Base-by-base conservation (phyloP, 2,888 invertebrate species). In the Pelosia muscerda region DNA sequence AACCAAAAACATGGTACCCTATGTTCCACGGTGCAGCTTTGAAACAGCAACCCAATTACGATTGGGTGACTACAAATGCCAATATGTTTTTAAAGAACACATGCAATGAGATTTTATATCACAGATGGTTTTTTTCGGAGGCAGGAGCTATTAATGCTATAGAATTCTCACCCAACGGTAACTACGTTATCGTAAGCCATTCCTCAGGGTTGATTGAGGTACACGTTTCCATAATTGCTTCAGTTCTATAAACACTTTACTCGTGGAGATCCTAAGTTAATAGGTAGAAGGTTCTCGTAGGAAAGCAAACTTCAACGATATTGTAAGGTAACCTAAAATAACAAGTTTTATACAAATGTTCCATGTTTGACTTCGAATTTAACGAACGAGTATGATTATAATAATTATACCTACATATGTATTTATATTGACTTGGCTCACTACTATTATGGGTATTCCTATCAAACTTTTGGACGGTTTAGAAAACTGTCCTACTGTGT, bases 131-230 rank as follows among this genome's bases (percentile, higher is more conserved):
- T 74, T 84, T 82, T 65, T 85, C 88, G 2, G 92, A 91, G 79
- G 80, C 87, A 72, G 93, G 93, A 2, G 86, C 84, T 66, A 89
- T 93, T 69, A 89, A 89, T 53, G 85, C 92, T 34, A 77, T 94
- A 67, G 88, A 89, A 73, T 95, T 90, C 81, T 91, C 94, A 31
- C 89, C 90, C 10, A 86, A 90, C 72, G 95, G 95, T 25, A 82
- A 86, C 61, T 79, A 90, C 73, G 84, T 96, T 80, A 89, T 93
- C 59, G 89, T 91, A 31, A 91, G 92, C 13, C 95, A 94, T 84
- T 93, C 95, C 31, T 90, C 93, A 10, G 96, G 96, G 56, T 78
- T 89, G 70, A 93, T 96, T 76, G 95, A 96, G 93, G 96, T 95
- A 61, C n/a, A 63, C 55, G 25, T 56, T n/a, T 49, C 15, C 56